phyloP scores from a whole-genome alignment of 2,113 vertebrate genomes.

The Sander vitreus region DNA sequence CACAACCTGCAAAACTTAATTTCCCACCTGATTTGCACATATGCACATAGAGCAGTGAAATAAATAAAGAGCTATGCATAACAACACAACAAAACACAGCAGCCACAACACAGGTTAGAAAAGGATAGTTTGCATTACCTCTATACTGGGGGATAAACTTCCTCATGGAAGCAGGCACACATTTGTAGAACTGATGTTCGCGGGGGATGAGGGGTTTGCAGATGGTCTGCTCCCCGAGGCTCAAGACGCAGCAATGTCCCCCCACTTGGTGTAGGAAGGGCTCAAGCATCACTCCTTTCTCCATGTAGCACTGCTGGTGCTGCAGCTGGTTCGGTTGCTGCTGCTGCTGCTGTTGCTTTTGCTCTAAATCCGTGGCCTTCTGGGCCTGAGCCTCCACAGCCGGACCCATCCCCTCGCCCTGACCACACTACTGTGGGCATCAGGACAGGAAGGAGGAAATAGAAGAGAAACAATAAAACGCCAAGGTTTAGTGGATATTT shows the following conservation, averaged over 20 bases:
- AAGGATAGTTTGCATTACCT: conserved; percentile 84
- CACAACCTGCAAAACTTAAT: background rate
- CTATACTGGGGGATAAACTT: conserved; percentile 97
- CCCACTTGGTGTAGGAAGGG: conserved; percentile 98
- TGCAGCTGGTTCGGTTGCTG: conserved; percentile 38
- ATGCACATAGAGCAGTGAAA: background rate
- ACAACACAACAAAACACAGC: conserved; percentile 19
- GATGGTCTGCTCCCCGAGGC: conserved; percentile 96
- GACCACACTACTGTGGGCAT: conserved; percentile 84
- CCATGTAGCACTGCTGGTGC: conserved; percentile 74
- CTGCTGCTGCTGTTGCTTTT: conserved; percentile 76
- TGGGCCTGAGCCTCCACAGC: conserved; percentile 88
- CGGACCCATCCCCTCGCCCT: conserved; percentile 92
- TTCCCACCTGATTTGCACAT: background rate
- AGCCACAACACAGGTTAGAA: conserved; percentile 2
- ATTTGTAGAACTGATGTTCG: conserved; percentile 97
- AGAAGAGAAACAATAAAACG: conserved; percentile 34
- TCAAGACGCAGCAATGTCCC: conserved; percentile 95
- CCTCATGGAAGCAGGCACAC: conserved; percentile 93
- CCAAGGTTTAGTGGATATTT: background rate
- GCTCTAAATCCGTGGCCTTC: conserved; percentile 92
- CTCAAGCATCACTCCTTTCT: conserved; percentile 94
- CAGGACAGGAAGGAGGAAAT: conserved; percentile 74
- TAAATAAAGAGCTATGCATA: conserved; percentile 3
- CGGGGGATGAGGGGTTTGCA: conserved; percentile 97